These are phyloP conservation scores for Tachina fera DNA, from an alignment of 2,888 invertebrate genomes.

Conservation along the genomic window DNA sequence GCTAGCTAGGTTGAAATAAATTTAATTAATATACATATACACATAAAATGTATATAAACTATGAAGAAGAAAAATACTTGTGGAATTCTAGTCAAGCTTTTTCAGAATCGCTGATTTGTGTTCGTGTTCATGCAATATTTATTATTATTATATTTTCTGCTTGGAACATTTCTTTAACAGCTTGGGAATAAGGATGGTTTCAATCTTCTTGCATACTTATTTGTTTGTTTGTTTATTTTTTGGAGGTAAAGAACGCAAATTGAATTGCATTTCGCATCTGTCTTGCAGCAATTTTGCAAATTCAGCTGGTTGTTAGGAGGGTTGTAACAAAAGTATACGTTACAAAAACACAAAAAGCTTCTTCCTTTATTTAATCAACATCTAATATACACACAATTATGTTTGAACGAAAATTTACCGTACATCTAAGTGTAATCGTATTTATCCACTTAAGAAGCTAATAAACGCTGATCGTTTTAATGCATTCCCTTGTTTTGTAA, in stretches of 20 bases:
- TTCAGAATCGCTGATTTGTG: slow-evolving; percentile 27
- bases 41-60: background rate
- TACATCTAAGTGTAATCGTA: too few relatives aligned
- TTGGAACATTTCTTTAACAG: background rate
- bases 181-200: slow-evolving; percentile 3
- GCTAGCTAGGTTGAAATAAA: too few relatives aligned
- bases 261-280: background rate
- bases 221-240: background rate
- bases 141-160: background rate
- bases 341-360: background rate
- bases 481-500: too few relatives aligned
- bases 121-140: background rate
- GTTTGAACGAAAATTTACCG: too few relatives aligned
- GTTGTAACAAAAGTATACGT: background rate
- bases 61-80: background rate
- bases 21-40: background rate
- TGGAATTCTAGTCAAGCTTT: slow-evolving; percentile 5
- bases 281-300: background rate
- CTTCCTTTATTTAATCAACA: too few relatives aligned
- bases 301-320: background rate
- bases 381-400: too few relatives aligned
- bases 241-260: background rate
- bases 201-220: background rate
- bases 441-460: too few relatives aligned
- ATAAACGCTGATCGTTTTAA: too few relatives aligned